Evolutionary conservation across 2,113 vertebrate genomes (phyloP), one percentile per base, ranked within the genome.

Genomic region (Rhea pennata): DNA sequence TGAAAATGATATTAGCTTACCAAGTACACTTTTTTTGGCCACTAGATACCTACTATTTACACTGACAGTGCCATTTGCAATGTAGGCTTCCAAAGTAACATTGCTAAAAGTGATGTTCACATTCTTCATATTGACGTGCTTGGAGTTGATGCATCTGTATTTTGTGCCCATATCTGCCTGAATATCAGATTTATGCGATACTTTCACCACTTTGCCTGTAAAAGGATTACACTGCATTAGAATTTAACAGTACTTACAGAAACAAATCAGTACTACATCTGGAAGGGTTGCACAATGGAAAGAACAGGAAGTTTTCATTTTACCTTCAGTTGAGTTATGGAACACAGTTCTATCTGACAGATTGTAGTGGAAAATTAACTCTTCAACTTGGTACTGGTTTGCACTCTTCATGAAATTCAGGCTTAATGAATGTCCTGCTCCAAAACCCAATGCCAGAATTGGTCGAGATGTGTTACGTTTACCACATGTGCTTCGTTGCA

Each of bases 21-120:
- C 23, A 12, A 79, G 27, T 48, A 46, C 10, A 36, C 36, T 36
- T 26, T 72, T 91, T 83, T 71, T 56, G 74, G 14, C 42, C 56
- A 64, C 12, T 31, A 79, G 85, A 93, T 48, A 92, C 97, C 82
- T 97, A 99, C 99, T 98, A 76, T 97, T 97, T 23, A 29, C 56
- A 95, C 99, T 99, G 64, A 99, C 95, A 90, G 94, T 98, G 65
- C 90, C 93, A 44, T 94, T 97, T 13, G 82, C 88, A 95, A 99
- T 97, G 97, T 98, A 99, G 5, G 99, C 99, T 97, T 99, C 98
- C 96, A 99, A 92, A 77, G 85, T 98, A 90, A 98, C 87, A 0
- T 98, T 62, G 22, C 74, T 97, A 76, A 99, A 98, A 5, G 98
- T 98, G 85, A 98, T 3, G 0, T 64, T 98, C 39, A 97, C 98